Evolutionary conservation across 2,797 vertebrate genomes (phyloP).

Genomic region (Pteronotus mesoamericanus): DNA sequence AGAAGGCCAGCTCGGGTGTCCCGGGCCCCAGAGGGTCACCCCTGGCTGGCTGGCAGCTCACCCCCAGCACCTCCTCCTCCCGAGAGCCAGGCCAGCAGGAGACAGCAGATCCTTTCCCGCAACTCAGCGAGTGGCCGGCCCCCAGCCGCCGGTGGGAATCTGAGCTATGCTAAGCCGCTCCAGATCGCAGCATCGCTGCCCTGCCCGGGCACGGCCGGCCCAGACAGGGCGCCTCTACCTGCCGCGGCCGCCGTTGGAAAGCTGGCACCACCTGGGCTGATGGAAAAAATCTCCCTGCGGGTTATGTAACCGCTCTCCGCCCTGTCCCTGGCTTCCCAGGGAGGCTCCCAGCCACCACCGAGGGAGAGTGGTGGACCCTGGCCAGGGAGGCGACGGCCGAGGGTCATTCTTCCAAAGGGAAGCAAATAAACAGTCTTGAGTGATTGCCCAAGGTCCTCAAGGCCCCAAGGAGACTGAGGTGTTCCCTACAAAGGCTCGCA

Average conservation of each 20-base stretch:
- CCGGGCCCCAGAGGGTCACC: slow-evolving; percentile 44
- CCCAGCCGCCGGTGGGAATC: slow-evolving; percentile 71
- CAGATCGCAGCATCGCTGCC: slow-evolving; percentile 57
- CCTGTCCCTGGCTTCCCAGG: slow-evolving; percentile 35
- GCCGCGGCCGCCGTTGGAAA: slow-evolving; percentile 57
- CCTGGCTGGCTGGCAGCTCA: slow-evolving; percentile 62
- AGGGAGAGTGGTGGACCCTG: neutral
- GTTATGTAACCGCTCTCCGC: slow-evolving; percentile 69
- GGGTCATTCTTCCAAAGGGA: neutral
- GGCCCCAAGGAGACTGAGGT: neutral
- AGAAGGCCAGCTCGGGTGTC: slow-evolving; percentile 78
- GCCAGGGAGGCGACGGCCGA: neutral
- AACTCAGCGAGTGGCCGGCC: neutral
- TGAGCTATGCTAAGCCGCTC: slow-evolving; percentile 70
- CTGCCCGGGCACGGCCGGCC: slow-evolving; percentile 58
- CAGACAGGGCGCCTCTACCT: slow-evolving; percentile 74
- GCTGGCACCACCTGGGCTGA: slow-evolving; percentile 20
- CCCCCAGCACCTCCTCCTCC: slow-evolving; percentile 49
- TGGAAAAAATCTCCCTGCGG: slow-evolving; percentile 66
- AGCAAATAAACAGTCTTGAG: neutral
- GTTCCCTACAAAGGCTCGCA: neutral
- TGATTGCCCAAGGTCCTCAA: neutral
- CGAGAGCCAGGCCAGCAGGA: slow-evolving; percentile 51
- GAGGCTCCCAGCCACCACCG: slow-evolving; percentile 3
- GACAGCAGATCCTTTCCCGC: slow-evolving; percentile 49